Evolutionary conservation across 92 coral and sea anemone genomes (phyloP), one percentile per base, ranked within the genome.

Genomic region (Epizoanthus fatuus): DNA sequence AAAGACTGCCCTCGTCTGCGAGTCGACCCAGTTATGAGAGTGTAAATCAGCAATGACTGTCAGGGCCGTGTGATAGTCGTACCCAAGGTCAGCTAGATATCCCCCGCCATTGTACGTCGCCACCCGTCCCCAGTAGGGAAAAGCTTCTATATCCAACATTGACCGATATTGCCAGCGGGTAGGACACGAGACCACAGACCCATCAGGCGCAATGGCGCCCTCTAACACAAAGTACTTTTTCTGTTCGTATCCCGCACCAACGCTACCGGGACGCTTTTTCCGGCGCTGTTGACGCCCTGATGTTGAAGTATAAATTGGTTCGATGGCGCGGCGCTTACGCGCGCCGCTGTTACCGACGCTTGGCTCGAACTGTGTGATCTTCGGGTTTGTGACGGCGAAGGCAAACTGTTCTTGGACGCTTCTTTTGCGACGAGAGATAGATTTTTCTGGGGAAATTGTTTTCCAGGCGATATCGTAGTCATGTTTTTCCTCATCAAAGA

Each of bases 91-190:
- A 1, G 99, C 98, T 1, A 94, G 94, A 39, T 91, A 96, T 0
- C 99, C 99, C 12, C 98, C 94, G 29, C 99, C 99, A 69, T 87
- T 84, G 81, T 96, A 96, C 80, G 88, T 58, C 53, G 92, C 76
- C 29, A 96, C 11, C 25, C 69, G 63, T 7, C 99, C 99, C 99
- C 96, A 93, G 93, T 94, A 95, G 9, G 99, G 99, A 76, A 92
- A 96, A 9, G 98, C 99, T 39, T 93, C 63, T n/a, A 96, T 89
- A 14, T 95, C 92, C 11, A 86, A 45, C 72, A 85, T 73, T 9
- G 62, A 57, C 2, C 92, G 95, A 37, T 96, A 87, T 64, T 90
- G 80, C 99, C 99, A 96, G 20, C 99, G 92, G 19, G 98, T 78
- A 5, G 98, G 95, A 59, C 99, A 96, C 2, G 99, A 94, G 42